Evolutionary conservation across 2,113 vertebrate species (phyloP), one percentile per base, ranked within the genome.

Genomic region (Zosterops lateralis): DNA sequence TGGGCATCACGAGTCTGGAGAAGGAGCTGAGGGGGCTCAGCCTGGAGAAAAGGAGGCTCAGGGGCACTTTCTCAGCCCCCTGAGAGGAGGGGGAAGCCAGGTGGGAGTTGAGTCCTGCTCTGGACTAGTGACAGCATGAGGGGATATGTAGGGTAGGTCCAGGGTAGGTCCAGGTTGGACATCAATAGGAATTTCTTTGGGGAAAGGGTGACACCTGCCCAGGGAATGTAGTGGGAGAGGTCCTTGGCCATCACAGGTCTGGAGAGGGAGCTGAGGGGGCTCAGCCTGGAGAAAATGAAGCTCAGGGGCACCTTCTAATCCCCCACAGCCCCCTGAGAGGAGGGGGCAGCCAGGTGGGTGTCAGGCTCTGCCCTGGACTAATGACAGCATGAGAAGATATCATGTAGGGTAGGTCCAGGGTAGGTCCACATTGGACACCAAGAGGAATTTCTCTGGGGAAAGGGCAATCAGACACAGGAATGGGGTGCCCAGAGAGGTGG

Each of bases 1-100:
- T 4, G 60, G 19, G 42, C 42, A 32, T 6, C 72, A 9, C 60
- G 3, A 0, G 1, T 0, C 18, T 29, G 16, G 0, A 5, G 54
- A 29, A 29, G 45, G 54, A 61, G 54, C 25, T 47, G 70, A 28
- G 9, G 10, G 14, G 14, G 40, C 56, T 68, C 29, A 58, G 38
- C 26, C 38, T 53, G 53, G 45, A 25, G n/a, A 3, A 60, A 10
- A 74, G 24, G 38, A 36, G 2, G n/a, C n/a, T 74, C 38, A 12
- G 70, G 25, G 11, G 4, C 6, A 3, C 4, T 28, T 60, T 12
- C 0, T 31, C 14, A 60, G 2, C 17, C n/a, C 77, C 32, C 61
- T 67, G 75, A 1, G 20, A 47, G n/a, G 38, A 51, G 38, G 10
- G 12, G 15, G 3, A 38, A 60, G 53, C 76, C 31, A 3, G 44